A percentile compares a stretch with the other conserved stretches of the same genome.
These are phyloP conservation scores for Argentina silus DNA, from an alignment of 2,797 vertebrate species.

Conservation along the genomic window DNA sequence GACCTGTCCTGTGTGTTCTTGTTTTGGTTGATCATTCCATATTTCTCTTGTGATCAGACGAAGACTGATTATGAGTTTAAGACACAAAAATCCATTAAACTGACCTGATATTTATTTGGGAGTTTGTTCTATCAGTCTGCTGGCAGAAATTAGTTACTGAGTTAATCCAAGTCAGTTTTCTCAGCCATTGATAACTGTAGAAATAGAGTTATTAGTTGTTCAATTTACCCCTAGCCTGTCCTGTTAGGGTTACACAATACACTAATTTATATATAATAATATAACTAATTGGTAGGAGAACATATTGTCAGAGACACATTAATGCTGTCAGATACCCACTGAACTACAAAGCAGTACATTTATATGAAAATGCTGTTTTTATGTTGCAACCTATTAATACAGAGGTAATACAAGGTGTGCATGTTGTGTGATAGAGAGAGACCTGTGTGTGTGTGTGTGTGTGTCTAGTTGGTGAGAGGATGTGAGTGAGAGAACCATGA, in stretches of 20 bases:
- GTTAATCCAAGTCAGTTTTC: neutral
- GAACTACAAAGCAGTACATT: no score
- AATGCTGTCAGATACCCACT: no score
- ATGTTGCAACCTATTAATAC: neutral
- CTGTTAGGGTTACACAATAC: no score
- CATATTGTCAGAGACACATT: no score
- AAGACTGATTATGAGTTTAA: constrained; percentile 71
- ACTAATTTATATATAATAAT: no score
- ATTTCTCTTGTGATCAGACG: constrained; percentile 68
- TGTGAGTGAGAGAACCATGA: neutral
- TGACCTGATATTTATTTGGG: constrained; percentile 69
- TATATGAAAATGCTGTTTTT: neutral
- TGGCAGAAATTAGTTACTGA: neutral
- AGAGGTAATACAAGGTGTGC: neutral
- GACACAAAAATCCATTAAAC: constrained; percentile 68
- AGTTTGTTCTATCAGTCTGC: constrained; percentile 33
- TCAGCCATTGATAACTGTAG: neutral
- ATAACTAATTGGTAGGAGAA: neutral
- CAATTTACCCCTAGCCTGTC: no score
- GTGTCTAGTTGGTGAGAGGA: neutral
- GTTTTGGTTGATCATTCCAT: constrained; percentile 65
- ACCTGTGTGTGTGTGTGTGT: constrained; percentile 20
- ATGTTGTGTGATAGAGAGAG: constrained; percentile 8
- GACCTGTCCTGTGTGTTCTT: constrained; percentile 59
- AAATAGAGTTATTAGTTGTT: no score